Evolutionary conservation across 2,797 vertebrate genomes (phyloP).

Genomic region (Sebastes minor): DNA sequence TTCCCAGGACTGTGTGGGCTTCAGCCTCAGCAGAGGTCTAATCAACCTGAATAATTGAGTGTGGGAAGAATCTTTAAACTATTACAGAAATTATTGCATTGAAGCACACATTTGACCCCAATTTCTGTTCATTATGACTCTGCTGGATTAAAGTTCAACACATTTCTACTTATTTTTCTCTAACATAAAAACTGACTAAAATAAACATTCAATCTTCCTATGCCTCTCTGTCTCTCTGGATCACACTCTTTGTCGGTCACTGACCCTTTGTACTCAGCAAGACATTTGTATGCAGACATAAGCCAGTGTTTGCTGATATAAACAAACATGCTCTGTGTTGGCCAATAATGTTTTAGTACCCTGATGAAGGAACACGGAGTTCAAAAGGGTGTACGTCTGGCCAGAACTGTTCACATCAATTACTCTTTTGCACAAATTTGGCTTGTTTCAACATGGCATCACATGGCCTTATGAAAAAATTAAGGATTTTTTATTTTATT

Average conservation of each 20-base stretch:
- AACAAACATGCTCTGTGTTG: constrained; percentile 14
- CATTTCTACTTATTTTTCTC: not conserved
- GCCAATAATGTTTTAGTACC: not conserved
- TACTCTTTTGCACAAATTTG: not conserved
- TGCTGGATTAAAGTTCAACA: not conserved
- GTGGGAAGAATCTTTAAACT: not conserved
- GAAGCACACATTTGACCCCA: not conserved
- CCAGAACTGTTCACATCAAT: not conserved
- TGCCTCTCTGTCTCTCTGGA: not conserved
- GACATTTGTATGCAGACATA: constrained; percentile 21
- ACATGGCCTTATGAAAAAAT: not conserved
- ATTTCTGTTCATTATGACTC: not conserved
- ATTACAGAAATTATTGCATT: not conserved
- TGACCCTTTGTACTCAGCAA: constrained; percentile 9
- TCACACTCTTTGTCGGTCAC: not conserved
- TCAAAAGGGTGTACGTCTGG: not conserved
- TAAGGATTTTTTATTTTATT: not conserved
- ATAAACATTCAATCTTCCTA: not conserved
- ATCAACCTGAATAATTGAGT: constrained; percentile 9
- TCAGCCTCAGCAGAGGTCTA: not conserved
- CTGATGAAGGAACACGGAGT: not conserved
- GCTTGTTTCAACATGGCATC: not conserved
- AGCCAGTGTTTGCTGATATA: constrained; percentile 8
- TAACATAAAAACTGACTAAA: not conserved
- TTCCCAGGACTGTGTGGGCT: not conserved